phyloP scores from a whole-genome alignment of 2,888 invertebrate species.

The Hybos culiciformis region DNA sequence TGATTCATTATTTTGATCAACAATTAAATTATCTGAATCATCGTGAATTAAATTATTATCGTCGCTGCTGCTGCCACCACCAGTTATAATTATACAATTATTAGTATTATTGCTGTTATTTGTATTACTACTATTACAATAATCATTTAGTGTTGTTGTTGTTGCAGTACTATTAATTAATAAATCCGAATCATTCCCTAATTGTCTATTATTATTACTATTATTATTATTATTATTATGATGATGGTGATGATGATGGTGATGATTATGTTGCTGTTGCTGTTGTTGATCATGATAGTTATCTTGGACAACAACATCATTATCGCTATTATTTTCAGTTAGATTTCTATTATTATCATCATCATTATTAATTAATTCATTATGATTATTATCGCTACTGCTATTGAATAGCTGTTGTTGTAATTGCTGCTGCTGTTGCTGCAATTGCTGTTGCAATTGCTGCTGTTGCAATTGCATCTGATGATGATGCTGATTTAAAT shows the following conservation, averaged over 20 bases:
- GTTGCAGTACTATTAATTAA: too few relatives aligned
- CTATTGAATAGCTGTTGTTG: slow-evolving; percentile 10
- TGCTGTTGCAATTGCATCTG: slow-evolving; percentile 7
- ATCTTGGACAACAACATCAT: too few relatives aligned
- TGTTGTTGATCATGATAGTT: slow-evolving; percentile 7
- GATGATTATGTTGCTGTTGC: slow-evolving; percentile 3
- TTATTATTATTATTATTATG: slow-evolving; percentile 2
- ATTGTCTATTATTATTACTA: neutral
- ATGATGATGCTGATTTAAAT: slow-evolving; percentile 7
- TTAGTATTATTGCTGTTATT: too few relatives aligned
- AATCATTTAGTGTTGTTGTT: too few relatives aligned
- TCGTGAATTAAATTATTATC: too few relatives aligned
- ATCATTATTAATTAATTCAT: slow-evolving; percentile 3
- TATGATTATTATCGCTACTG: slow-evolving; percentile 5
- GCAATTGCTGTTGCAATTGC: slow-evolving; percentile 9
- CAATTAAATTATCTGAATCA: too few relatives aligned
- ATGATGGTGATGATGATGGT: neutral
- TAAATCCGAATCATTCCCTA: too few relatives aligned
- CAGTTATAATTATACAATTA: too few relatives aligned
- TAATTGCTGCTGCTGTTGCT: slow-evolving; percentile 8
- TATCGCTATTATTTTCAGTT: slow-evolving; percentile 9
- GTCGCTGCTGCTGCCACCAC: too few relatives aligned
- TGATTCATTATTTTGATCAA: too few relatives aligned
- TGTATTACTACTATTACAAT: too few relatives aligned
- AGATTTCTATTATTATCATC: slow-evolving; percentile 3